phyloP scores from a whole-genome alignment of 2,888 invertebrate genomes.

The Sarcophaga rosellei region DNA sequence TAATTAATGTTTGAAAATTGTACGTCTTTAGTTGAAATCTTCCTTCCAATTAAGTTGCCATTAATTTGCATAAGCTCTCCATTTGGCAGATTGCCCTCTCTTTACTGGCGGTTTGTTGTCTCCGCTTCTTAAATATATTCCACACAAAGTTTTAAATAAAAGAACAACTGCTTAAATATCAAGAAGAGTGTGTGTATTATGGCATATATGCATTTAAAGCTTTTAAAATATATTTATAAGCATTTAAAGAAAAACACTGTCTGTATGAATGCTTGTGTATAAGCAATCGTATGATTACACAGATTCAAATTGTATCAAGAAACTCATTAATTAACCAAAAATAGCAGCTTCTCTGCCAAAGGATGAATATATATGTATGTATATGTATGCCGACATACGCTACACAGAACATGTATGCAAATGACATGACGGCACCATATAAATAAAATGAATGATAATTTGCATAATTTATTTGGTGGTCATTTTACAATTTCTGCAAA shows the following conservation, averaged over 20 bases:
- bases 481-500: no score
- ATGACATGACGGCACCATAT: no score
- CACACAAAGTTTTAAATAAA: constrained; percentile 29
- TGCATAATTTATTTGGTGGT: no score
- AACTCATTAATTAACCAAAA: constrained; percentile 48
- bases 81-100: no score
- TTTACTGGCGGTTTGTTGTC: not conserved
- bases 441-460: no score
- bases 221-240: no score
- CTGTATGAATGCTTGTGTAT: no score
- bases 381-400: no score
- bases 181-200: no score
- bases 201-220: no score
- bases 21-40: constrained; percentile 28
- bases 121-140: constrained; percentile 9
- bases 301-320: constrained; percentile 10
- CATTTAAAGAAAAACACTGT: no score
- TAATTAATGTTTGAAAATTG: not conserved
- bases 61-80: constrained; percentile 19
- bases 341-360: not conserved
- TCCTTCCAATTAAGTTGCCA: constrained; percentile 36
- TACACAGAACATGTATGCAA: no score
- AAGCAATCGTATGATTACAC: not conserved
- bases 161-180: not conserved
- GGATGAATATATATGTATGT: not conserved